These are phyloP conservation scores for Moxostoma hubbsi DNA, from an alignment of 2,797 vertebrate species.

Conservation along the genomic window DNA sequence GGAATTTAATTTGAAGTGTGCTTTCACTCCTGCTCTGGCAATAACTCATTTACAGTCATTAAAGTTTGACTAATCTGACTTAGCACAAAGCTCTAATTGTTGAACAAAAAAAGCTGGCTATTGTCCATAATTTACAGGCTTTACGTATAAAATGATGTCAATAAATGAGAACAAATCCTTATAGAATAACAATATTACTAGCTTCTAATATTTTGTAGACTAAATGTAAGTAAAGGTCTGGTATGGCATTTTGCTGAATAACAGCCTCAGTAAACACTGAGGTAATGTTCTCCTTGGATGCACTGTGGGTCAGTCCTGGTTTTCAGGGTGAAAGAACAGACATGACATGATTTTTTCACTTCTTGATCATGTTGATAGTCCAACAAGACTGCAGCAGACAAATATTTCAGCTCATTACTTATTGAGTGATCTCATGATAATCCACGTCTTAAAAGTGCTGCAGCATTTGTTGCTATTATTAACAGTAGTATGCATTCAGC, in stretches of 20 bases:
- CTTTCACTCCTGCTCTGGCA: conserved; percentile 52
- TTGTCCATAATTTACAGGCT: background rate
- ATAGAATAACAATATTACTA: background rate
- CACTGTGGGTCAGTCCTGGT: conserved; percentile 30
- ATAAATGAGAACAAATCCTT: background rate
- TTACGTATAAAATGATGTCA: too few relatives aligned
- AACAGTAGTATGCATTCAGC: background rate
- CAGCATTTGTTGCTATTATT: conserved; percentile 27
- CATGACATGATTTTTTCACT: conserved; percentile 32
- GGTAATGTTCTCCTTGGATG: conserved; percentile 1
- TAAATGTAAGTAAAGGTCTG: background rate
- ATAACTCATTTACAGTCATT: conserved; percentile 56
- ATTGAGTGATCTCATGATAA: conserved; percentile 40
- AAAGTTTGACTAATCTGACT: background rate
- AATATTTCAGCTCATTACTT: conserved; percentile 37
- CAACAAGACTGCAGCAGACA: conserved; percentile 36
- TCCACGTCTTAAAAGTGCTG: conserved; percentile 23
- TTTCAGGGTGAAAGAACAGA: conserved; percentile 29
- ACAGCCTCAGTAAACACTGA: background rate
- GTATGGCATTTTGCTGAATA: background rate
- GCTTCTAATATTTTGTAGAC: background rate
- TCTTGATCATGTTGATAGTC: conserved; percentile 29
- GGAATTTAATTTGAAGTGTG: conserved; percentile 16
- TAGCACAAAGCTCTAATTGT: conserved; percentile 13
- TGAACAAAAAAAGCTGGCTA: conserved; percentile 13